A percentile compares a stretch with the other conserved stretches of the same genome.
Evolutionary conservation across 2,113 vertebrate genomes (phyloP).

Genomic region (Paracanthobrama guichenoti): DNA sequence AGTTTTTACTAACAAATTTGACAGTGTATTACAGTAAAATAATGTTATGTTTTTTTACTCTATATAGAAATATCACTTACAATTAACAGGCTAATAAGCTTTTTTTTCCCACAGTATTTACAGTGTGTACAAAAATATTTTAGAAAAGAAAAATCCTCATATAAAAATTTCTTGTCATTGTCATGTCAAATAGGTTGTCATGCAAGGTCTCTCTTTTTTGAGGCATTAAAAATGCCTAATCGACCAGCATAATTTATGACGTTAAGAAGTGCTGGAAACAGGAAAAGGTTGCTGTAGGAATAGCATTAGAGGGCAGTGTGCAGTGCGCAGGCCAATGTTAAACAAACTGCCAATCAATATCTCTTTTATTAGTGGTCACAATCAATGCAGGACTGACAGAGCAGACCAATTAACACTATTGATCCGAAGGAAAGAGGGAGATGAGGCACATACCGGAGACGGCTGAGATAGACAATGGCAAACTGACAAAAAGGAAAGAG

Average conservation of each 20-base stretch:
- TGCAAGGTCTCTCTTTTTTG: not conserved
- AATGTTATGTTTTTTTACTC: too few relatives aligned
- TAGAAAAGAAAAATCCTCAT: not conserved
- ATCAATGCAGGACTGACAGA: slow-evolving; percentile 85
- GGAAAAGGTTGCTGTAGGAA: slow-evolving; percentile 83
- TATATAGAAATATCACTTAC: too few relatives aligned
- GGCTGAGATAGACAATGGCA: slow-evolving; percentile 59
- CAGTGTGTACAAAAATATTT: not conserved
- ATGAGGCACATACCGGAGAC: slow-evolving; percentile 62
- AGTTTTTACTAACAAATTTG: too few relatives aligned
- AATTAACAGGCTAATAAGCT: too few relatives aligned
- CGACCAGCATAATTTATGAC: slow-evolving; percentile 77
- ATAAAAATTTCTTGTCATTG: too few relatives aligned
- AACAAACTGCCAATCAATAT: slow-evolving; percentile 86
- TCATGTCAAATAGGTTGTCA: too few relatives aligned
- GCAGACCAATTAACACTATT: slow-evolving; percentile 86
- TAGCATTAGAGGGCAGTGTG: slow-evolving; percentile 78
- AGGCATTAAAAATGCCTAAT: slow-evolving; percentile 58
- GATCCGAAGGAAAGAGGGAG: slow-evolving; percentile 61
- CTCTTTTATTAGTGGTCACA: slow-evolving; percentile 84
- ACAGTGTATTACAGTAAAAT: too few relatives aligned
- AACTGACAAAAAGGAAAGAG: slow-evolving; percentile 57
- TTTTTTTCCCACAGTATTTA: not conserved
- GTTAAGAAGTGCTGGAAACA: slow-evolving; percentile 76
- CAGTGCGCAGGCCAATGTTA: slow-evolving; percentile 73